A percentile compares a stretch with the other conserved stretches of the same genome.
These are phyloP conservation scores for Dolomedes plantarius DNA, from an alignment of 2,888 invertebrate species.

Conservation along the genomic window DNA sequence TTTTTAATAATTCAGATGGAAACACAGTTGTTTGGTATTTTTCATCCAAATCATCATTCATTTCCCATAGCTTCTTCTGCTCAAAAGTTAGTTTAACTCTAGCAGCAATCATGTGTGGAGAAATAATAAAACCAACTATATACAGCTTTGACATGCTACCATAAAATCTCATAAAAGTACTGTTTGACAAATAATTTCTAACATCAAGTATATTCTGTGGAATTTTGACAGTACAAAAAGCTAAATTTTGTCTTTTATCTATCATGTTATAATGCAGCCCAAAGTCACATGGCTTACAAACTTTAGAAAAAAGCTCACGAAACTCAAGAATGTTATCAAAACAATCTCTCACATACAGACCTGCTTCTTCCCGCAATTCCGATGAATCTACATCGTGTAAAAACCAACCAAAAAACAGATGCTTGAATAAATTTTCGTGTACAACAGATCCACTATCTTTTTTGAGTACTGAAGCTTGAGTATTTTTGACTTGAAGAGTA, in stretches of 20 bases:
- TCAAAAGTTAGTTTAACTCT: constrained; percentile 27
- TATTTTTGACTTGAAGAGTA: neutral
- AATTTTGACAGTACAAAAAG: constrained; percentile 27
- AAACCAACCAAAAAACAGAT: constrained; percentile 54
- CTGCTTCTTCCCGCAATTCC: constrained; percentile 21
- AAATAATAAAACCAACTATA: constrained; percentile 52
- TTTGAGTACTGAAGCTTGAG: constrained; percentile 13
- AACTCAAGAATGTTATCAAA: constrained; percentile 27
- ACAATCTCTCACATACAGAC: constrained; percentile 35
- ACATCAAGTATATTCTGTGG: neutral
- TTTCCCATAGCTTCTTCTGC: constrained; percentile 47
- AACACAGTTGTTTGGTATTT: neutral
- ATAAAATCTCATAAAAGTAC: constrained; percentile 2
- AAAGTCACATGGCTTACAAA: neutral
- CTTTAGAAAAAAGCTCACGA: neutral
- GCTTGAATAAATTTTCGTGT: constrained; percentile 27
- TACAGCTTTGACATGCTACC: constrained; percentile 46
- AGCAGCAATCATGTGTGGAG: constrained; percentile 39
- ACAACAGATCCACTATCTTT: neutral
- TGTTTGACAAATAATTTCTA: constrained; percentile 15
- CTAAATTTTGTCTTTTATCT: constrained; percentile 34
- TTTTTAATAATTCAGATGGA: neutral
- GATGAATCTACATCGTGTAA: constrained; percentile 40
- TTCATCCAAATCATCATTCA: constrained; percentile 20
- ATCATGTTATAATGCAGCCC: constrained; percentile 7